Base-by-base conservation (phyloP, 2,888 invertebrate genomes). In the Punctoribates punctum region DNA sequence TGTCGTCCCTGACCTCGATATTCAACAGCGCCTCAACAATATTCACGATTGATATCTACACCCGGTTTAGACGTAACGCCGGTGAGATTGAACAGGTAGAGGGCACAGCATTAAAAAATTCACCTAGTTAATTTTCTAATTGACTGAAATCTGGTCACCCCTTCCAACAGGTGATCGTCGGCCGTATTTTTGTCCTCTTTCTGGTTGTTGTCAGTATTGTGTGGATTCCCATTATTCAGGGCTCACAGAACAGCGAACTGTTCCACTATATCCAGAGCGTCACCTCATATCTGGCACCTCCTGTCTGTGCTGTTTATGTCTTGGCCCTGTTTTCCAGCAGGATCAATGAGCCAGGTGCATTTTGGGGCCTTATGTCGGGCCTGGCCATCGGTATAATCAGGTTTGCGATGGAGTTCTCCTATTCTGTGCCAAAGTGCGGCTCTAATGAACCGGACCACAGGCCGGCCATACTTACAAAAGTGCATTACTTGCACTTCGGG, bases 321-420 rank as follows among this genome's bases (percentile, higher is more conserved):
- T 81, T 86, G 62, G 87, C 86, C 15, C 80, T 87, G 6, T 84
- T 86, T 80, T 84, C 84, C 83, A 82, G 83, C 65, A 80, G 86
- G 73, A 85, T 84, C 46, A 87, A 85, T 80, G 87, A 87, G 82
- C 81, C 87, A 87, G 87, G 87, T 5, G 87, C 87, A 0, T 88
- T 88, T 82, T 87, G 85, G 85, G 85, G 86, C 5, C 81, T 88
- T 48, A 86, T 88, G 85, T 80, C 84, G 17, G 85, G 87, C 1
- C 81, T 88, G 51, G 86, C 87, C 85, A 82, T 85, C 23, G 87
- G 87, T 17, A 75, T 84, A 5, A 81, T 84, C 25, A 82, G 87
- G 38, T 87, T 87, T 80, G 82, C 83, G 23, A 83, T 86, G 83
- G 87, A 87, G 81, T 86, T 86, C 80, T 81, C 83, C 17, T 87